These are phyloP conservation scores for Branchipolynoe longqiensis DNA, from an alignment of 2,888 invertebrate species.

Conservation along the genomic window DNA sequence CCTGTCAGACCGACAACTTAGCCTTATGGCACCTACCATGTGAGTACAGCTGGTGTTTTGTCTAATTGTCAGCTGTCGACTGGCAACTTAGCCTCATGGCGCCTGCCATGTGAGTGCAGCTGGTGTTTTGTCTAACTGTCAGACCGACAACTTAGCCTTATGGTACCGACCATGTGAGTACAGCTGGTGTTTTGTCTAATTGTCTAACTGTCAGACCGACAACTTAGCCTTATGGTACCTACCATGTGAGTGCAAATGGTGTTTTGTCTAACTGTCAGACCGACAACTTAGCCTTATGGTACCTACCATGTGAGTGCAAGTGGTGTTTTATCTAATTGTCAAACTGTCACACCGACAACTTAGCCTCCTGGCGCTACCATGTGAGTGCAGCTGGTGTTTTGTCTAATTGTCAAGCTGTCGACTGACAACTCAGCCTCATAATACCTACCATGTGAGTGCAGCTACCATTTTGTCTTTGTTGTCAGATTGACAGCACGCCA, in stretches of 20 bases:
- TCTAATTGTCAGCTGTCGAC: background rate
- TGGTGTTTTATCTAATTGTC: background rate
- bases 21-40: slow-evolving; percentile 74
- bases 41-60: slow-evolving; percentile 54
- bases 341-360: slow-evolving; percentile 69
- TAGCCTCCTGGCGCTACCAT: slow-evolving; percentile 73
- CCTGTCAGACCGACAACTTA: slow-evolving; percentile 70
- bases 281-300: slow-evolving; percentile 73
- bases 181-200: background rate
- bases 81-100: background rate
- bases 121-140: too few species aligned
- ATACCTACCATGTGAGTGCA: background rate
- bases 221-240: background rate
- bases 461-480: background rate
- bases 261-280: too few species aligned
- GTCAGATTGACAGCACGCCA: background rate
- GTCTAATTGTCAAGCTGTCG: background rate
- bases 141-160: slow-evolving; percentile 71
- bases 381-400: slow-evolving; percentile 63
- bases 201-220: background rate
- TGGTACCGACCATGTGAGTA: slow-evolving; percentile 72
- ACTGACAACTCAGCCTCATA: background rate
- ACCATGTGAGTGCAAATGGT: background rate
- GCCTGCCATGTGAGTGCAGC: background rate
- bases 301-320: slow-evolving; percentile 70